A percentile compares a stretch with the other conserved stretches of the same genome.
phyloP scores from a whole-genome alignment of 2,113 vertebrate species.

The Panthera leo region DNA sequence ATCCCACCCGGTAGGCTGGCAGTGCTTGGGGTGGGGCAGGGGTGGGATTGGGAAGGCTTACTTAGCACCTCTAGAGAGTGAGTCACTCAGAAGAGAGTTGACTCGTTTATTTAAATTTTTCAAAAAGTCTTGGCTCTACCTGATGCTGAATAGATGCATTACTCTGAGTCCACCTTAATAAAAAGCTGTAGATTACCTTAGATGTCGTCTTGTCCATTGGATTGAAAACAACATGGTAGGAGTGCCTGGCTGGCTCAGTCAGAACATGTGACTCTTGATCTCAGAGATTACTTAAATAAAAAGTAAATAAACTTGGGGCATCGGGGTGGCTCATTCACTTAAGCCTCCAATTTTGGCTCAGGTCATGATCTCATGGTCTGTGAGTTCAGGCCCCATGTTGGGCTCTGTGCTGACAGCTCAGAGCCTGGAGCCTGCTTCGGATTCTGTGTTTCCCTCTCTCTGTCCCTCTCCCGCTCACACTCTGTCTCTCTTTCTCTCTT shows the following conservation, averaged over 20 bases:
- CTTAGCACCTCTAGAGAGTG: background rate
- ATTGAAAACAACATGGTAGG: background rate
- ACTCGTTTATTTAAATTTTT: background rate
- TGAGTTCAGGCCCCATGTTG: no score
- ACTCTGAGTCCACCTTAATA: background rate
- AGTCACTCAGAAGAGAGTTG: background rate
- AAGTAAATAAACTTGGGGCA: background rate
- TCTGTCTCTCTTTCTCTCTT: no score
- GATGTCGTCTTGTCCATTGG: background rate
- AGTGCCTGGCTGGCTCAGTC: background rate
- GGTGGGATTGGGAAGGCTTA: background rate
- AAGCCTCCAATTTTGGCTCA: no score
- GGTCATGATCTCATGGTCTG: no score
- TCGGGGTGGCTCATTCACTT: no score
- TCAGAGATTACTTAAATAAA: background rate
- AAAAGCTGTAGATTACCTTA: background rate
- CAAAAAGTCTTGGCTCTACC: background rate
- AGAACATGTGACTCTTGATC: background rate
- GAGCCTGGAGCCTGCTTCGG: no score
- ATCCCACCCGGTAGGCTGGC: slow-evolving; percentile 90
- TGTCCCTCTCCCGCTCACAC: no score
- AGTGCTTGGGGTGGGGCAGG: background rate
- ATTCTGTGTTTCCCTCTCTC: no score
- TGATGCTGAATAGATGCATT: background rate
- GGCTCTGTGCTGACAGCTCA: no score